Base-by-base conservation (phyloP, 2,113 vertebrate genomes). In the Cervus canadensis region DNA sequence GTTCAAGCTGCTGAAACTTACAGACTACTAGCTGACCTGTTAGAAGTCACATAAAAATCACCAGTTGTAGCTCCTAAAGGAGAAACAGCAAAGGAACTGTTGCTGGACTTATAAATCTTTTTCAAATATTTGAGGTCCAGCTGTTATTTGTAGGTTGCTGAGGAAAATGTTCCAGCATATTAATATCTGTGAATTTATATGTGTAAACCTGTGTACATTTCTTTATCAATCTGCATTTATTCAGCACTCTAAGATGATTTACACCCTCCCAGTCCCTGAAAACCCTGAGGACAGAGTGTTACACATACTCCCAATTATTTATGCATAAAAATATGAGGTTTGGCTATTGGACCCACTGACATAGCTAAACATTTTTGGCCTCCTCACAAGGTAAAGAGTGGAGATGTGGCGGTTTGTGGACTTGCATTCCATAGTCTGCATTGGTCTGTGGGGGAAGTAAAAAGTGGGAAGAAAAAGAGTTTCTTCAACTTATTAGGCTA, bases 241-340 rank as follows among this genome's bases (percentile, higher is more conserved):
- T 97, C 96, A 97, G 95, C 76, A 94, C 81, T 98, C 97, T 92
- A 92, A 95, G 93, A 98, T 97, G 97, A 98, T 97, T 98, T 98
- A 98, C 95, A 97, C 88, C 33, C 96, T 97, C 85, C 87, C 26
- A 96, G 96, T 88, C 96, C 74, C 81, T 97, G 90, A 98, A 97
- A 97, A 97, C 95, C 95, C 90, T 8, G 88, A 98, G 94, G 97
- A 98, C 98, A 98, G 94, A 98, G 98, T 94, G 96, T 97, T 98
- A 98, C 96, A 97, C 98, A 98, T 98, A 98, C 92, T 98, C 93
- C 59, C 94, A 98, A 98, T 98, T 98, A 98, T 97, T 98, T 98
- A 98, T 98, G 97, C 96, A 97, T 98, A 98, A 98, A 98, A 98
- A 97, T 98, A 98, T 98, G 98, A 98, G 97, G 97, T 98, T 98